Evolutionary conservation across 2,888 invertebrate species (phyloP), one percentile per base, ranked within the genome.

Genomic region (Caenorhabditis afra): DNA sequence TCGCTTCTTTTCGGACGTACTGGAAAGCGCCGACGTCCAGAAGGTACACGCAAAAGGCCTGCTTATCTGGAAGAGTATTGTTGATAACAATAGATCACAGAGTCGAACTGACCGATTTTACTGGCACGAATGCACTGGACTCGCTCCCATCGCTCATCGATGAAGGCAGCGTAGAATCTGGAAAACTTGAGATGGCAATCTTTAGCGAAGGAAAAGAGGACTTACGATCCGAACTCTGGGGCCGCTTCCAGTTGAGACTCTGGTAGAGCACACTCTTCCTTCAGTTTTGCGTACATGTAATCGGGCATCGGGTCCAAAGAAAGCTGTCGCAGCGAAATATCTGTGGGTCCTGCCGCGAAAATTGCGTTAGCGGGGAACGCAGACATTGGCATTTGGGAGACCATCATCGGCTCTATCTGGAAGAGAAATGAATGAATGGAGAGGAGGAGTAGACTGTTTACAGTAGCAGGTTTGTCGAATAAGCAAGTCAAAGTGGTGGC

Each of bases 271-370:
- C 85, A 85, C 47, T 86, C 86, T 44, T 83, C 84, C n/a, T 76
- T 74, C 47, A 86, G 57, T 35, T 83, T 79, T 0, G 77, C 68
- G 47, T 86, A 86, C 82, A 86, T 85, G 65, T 86, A 86, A 52
- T 86, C 86, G 11, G 86, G 85, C 84, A 86, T 86, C 11, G 86
- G 86, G 39, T 85, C 86, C 39, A 86, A 65, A n/a, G 83, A 84
- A 1, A 83, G 65, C 64, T 83, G 85, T 47, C 85, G 61, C n/a
- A 86, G 47, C 16, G 82, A 82, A 29, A 86, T 83, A 45, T 86
- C 85, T 0, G 70, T 79, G n/a, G 86, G 86, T 37, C 85, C 86
- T 20, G 85, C 82, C 10, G 86, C 86, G 59, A 85, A 86, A 52
- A 85, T 79, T 16, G 84, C 80, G 61, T 84, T 81, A 5, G 82